A percentile compares a stretch with the other conserved stretches of the same genome.
Evolutionary conservation across 2,113 vertebrate species (phyloP).

Genomic region (Sebastes fasciatus): DNA sequence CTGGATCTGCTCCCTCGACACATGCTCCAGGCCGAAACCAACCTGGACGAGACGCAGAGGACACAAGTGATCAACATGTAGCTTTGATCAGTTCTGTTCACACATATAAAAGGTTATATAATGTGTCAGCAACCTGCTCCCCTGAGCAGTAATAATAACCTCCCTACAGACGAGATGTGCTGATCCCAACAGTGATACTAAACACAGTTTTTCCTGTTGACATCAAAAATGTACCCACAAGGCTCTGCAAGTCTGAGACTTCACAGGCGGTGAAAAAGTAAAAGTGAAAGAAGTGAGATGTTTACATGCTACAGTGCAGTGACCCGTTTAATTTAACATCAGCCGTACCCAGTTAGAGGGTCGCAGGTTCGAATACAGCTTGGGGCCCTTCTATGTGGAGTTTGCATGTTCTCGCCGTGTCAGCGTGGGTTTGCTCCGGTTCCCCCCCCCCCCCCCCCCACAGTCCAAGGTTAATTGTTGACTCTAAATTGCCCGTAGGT

Average conservation of each 20-base stretch:
- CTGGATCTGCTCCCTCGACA: slow-evolving; percentile 93
- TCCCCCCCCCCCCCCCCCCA: too few relatives aligned
- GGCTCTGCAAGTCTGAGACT: neutral
- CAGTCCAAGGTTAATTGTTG: too few relatives aligned
- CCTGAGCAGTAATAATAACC: neutral
- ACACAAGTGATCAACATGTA: neutral
- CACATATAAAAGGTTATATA: neutral
- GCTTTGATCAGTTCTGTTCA: neutral
- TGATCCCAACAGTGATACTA: neutral
- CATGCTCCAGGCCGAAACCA: slow-evolving; percentile 92
- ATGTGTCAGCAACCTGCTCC: neutral
- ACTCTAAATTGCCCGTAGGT: too few relatives aligned
- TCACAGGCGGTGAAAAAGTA: neutral
- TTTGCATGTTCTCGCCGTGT: too few relatives aligned
- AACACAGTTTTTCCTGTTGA: neutral
- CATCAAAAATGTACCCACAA: neutral
- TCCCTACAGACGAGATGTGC: neutral
- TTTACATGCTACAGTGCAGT: slow-evolving; percentile 1
- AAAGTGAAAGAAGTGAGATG: neutral
- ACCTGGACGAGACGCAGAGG: slow-evolving; percentile 78
- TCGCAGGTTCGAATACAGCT: too few relatives aligned
- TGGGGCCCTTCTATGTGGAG: too few relatives aligned
- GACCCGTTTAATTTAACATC: slow-evolving; percentile 10
- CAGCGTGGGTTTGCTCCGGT: too few relatives aligned
- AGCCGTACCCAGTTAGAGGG: too few relatives aligned